Evolutionary conservation across 2,113 vertebrate species (phyloP), one percentile per base, ranked within the genome.

Genomic region (Machaerirhynchus nigripectus): DNA sequence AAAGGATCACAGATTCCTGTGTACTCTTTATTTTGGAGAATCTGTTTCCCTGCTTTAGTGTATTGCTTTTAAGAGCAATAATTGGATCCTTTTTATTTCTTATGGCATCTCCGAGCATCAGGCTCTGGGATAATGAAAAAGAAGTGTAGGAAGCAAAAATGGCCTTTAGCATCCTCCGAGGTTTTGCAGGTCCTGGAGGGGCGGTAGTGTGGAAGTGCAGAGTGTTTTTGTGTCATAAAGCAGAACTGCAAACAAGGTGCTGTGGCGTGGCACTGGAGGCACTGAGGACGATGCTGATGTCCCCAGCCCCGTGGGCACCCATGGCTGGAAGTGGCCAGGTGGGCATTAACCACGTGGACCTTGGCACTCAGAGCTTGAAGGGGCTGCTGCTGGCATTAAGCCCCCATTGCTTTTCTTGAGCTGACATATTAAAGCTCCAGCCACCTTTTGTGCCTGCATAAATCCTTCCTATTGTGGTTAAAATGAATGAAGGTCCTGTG

Each of bases 281-380:
- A 23, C 68, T 74, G 77, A 53, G 61, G 35, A 39, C 0, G 0
- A 30, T 55, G 57, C 27, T 1, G 2, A 10, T 67, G 39, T 64
- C 30, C 69, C 46, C 83, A 90, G 22, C 37, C 44, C 61, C 0
- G 0, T 44, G 20, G 37, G 26, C 20, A 33, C 22, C 47, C 23
- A 2, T 47, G 2, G 6, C 23, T 44, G 7, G 0, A 55, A 24
- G 71, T 3, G 3, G 16, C 44, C 15, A 20, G 13, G 59, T 21
- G 49, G 84, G 19, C 3, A 4, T 84, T 52, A 23, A 13, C 59
- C 46, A 16, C 2, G 11, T 23, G n/a, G 47, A 42, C 47, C n/a
- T n/a, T 18, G 13, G 57, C 46, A 31, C 55, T 84, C 31, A 1
- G n/a, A 59, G 49, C 67, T 42, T 42, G 21, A 70, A 77, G 84